A percentile compares a stretch with the other conserved stretches of the same genome.
These are phyloP conservation scores for Phylloscopus whistleri DNA, from an alignment of 2,113 vertebrate species.

Conservation along the genomic window DNA sequence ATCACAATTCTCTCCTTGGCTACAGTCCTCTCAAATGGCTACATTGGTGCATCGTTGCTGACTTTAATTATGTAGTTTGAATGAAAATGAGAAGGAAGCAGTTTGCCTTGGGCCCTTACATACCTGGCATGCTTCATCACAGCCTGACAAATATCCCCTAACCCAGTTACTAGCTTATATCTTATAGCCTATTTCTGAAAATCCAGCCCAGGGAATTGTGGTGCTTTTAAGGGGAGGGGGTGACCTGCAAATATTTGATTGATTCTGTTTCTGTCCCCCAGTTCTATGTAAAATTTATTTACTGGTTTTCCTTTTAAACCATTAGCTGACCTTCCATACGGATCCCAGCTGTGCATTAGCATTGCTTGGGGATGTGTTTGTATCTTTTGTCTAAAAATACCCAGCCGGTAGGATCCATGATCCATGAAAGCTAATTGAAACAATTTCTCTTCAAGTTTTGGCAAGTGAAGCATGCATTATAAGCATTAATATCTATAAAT, in stretches of 20 bases:
- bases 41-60: background rate
- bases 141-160: background rate
- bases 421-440: slow-evolving; percentile 87
- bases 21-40: background rate
- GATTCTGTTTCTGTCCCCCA: slow-evolving; percentile 45
- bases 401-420: slow-evolving; percentile 77
- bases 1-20: background rate
- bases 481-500: slow-evolving; percentile 87
- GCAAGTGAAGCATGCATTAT: slow-evolving; percentile 83
- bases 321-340: slow-evolving; percentile 74
- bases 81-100: background rate
- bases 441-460: slow-evolving; percentile 85
- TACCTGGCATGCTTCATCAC: background rate
- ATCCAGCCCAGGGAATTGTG: background rate
- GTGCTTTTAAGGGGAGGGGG: background rate
- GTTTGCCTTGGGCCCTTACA: background rate
- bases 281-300: slow-evolving; percentile 70
- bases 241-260: slow-evolving; percentile 64
- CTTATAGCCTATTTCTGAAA: background rate
- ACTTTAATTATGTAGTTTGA: background rate
- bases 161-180: background rate
- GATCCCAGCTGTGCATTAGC: slow-evolving; percentile 79
- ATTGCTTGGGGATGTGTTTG: slow-evolving; percentile 81
- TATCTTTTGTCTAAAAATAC: slow-evolving; percentile 84
- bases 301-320: slow-evolving; percentile 72